Evolutionary conservation across 64 coral and sea anemone genomes (phyloP).

Genomic region (Stylophora pistillata): DNA sequence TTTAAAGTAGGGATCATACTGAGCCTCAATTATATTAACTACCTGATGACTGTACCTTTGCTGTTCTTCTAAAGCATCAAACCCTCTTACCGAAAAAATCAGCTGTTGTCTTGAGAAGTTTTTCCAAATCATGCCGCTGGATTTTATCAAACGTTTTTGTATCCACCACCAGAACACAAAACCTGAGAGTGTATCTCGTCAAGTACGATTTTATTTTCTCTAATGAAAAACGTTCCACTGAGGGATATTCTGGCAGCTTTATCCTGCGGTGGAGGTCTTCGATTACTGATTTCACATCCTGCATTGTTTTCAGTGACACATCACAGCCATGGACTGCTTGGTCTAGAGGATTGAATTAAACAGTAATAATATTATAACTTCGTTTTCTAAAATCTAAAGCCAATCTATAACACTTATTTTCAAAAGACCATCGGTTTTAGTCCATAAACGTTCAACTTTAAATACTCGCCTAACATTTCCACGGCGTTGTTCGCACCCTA

Average conservation of each 20-base stretch:
- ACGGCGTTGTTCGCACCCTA: too few relatives aligned
- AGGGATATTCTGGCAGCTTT: background rate
- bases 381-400: background rate
- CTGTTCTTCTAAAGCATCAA: too few relatives aligned
- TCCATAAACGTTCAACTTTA: too few relatives aligned
- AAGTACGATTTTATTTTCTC: background rate
- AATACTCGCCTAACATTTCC: too few relatives aligned
- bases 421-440: too few relatives aligned
- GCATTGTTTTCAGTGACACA: background rate
- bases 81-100: background rate
- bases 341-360: background rate
- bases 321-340: background rate
- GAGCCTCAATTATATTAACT: too few relatives aligned
- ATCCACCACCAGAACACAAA: constrained; percentile 4
- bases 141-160: background rate
- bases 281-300: background rate
- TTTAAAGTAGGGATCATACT: too few relatives aligned
- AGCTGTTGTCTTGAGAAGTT: background rate
- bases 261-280: background rate
- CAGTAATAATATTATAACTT: background rate
- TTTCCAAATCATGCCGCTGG: background rate
- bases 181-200: background rate
- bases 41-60: too few relatives aligned
- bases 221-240: background rate
- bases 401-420: too few relatives aligned